phyloP scores from a whole-genome alignment of 2,113 vertebrate genomes.

The Maccullochella peelii region DNA sequence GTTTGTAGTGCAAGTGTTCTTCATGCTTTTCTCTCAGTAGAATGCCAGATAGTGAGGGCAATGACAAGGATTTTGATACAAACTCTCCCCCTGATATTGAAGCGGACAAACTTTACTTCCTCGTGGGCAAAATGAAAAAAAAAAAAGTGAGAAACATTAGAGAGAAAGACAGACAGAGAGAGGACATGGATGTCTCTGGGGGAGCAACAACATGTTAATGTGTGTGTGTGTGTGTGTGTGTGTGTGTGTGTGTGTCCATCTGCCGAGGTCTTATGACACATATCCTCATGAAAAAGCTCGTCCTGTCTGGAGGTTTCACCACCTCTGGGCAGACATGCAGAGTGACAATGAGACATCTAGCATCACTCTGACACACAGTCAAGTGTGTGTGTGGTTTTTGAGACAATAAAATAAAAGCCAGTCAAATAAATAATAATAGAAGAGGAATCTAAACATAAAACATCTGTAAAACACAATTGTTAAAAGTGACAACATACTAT shows the following conservation, averaged over 20 bases:
- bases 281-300: slow-evolving; percentile 21
- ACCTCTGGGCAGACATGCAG: slow-evolving; percentile 28
- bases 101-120: slow-evolving; percentile 22
- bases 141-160: slow-evolving; percentile 19
- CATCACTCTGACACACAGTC: slow-evolving; percentile 2
- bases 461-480: background rate
- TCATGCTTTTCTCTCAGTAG: slow-evolving; percentile 2
- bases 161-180: slow-evolving; percentile 29
- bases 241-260: slow-evolving; percentile 35
- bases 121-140: background rate
- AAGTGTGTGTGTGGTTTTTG: slow-evolving; percentile 1
- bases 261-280: slow-evolving; percentile 44
- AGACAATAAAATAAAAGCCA: background rate
- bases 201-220: slow-evolving; percentile 26
- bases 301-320: slow-evolving; percentile 40
- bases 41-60: background rate
- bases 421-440: background rate
- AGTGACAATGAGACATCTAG: slow-evolving; percentile 27
- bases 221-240: slow-evolving; percentile 15
- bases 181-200: slow-evolving; percentile 58
- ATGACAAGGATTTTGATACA: background rate
- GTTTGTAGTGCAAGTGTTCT: slow-evolving; percentile 2
- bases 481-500: background rate
- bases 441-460: background rate
- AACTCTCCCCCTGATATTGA: background rate